These are phyloP conservation scores for Characodon lateralis DNA, from an alignment of 2,797 vertebrate species.

Conservation along the genomic window DNA sequence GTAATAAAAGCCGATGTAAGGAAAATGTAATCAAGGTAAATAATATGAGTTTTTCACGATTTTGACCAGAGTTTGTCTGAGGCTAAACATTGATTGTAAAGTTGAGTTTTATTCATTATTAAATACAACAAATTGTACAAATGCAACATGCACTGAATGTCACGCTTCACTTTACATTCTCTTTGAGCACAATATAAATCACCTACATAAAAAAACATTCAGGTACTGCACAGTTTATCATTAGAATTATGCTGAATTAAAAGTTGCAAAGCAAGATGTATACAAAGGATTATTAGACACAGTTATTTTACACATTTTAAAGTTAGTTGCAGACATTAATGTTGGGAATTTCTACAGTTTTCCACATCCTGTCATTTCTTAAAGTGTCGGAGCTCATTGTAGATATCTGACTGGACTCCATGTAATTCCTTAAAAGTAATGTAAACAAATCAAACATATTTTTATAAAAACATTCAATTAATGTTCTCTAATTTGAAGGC, in stretches of 20 bases:
- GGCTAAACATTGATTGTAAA: slow-evolving; percentile 11
- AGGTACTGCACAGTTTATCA: background rate
- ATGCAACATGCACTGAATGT: slow-evolving; percentile 12
- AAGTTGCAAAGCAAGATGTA: background rate
- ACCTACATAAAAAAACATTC: background rate
- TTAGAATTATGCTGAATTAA: background rate
- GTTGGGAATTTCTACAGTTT: background rate
- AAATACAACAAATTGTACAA: slow-evolving; percentile 28
- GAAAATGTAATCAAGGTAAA: slow-evolving; percentile 10
- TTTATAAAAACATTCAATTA: background rate
- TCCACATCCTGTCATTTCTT: slow-evolving; percentile 65
- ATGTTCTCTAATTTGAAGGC: background rate
- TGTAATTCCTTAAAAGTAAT: slow-evolving; percentile 78
- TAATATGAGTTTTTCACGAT: background rate
- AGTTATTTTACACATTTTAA: background rate
- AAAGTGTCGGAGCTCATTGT: slow-evolving; percentile 81
- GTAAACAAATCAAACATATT: background rate
- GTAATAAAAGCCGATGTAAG: background rate
- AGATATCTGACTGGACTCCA: slow-evolving; percentile 81
- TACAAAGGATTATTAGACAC: background rate
- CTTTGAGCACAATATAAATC: background rate
- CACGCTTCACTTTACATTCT: background rate
- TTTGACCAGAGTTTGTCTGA: background rate
- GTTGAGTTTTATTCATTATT: slow-evolving; percentile 37
- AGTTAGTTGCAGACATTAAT: slow-evolving; percentile 12